Conservation (phyloP, 2,113 vertebrate species). For the Toxotes jaculatrix region DNA sequence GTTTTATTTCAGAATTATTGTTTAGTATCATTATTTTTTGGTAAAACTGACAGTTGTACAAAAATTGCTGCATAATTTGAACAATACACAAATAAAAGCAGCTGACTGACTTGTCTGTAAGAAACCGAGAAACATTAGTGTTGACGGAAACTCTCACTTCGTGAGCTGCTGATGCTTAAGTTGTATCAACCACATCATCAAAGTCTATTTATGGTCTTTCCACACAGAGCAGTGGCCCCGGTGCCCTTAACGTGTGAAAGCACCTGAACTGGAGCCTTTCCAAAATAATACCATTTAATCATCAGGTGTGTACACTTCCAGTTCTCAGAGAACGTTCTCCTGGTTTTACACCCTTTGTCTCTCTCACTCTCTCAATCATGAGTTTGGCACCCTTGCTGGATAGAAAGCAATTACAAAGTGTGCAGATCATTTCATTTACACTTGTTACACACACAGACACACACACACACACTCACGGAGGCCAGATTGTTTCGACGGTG, state of each 20-base stretch:
- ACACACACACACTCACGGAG: conserved; percentile 20
- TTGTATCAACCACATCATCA: neutral
- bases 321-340: neutral
- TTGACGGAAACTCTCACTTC: neutral
- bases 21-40: too few species aligned
- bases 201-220: neutral
- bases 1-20: too few species aligned
- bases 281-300: neutral
- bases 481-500: conserved; percentile 66
- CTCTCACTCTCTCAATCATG: neutral
- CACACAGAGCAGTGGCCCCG: neutral
- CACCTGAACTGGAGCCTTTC: neutral
- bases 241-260: neutral
- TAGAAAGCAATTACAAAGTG: conserved; percentile 60
- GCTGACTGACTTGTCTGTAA: neutral
- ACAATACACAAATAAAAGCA: too few species aligned
- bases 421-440: conserved; percentile 65
- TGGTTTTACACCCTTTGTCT: neutral
- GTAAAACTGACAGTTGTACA: too few species aligned
- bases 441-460: conserved; percentile 34
- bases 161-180: neutral
- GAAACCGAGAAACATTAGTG: neutral
- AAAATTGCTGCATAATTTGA: too few species aligned
- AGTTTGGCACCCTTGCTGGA: conserved; percentile 5
- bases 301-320: neutral